Base-by-base conservation (phyloP, 1,140 invertebrate species). In the Tetramorium simillimum region DNA sequence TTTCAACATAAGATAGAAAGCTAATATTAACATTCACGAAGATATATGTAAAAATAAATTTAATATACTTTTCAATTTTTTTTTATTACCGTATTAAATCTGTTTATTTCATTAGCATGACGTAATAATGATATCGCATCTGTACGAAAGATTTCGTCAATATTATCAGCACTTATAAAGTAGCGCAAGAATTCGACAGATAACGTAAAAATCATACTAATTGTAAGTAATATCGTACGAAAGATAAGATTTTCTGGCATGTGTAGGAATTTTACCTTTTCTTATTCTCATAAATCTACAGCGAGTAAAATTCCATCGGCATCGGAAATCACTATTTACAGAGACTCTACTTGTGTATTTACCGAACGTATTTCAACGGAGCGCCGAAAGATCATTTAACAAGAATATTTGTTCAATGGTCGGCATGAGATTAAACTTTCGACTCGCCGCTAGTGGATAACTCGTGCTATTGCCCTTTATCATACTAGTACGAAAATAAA, bases 381-480 rank as follows among this genome's bases (percentile, higher is more conserved):
- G 33, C 33, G 33, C 33, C 14, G 40, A 33, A 56, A 84, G 53
- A 75, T 72, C 18, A 33, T 58, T 81, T 56, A 40, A 14, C 16
- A 37, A 43, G 65, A 12, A 56, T 84, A 73, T 82, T 82, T 73
- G 37, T 62, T 49, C 69, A 49, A 60, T n/a, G 43, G 40, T 46
- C 53, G 21, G 16, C 40, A 46, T 21, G 10, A 43, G 69, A 84
- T 84, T 84, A 84, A 56, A 84, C 80, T 75, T 84, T 75, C 56
- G 40, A 84, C 80, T 73, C 69, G 43, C 0, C 14, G 53, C 12
- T 84, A 49, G 28, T 40, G 53, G 28, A 53, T 80, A 67, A 49
- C 60, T 58, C 37, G 37, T 72, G 9, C 1, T 51, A 58, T n/a
- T 60, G 28, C 69, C 9, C 69, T 75, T 73, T 84, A 84, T 84